Base-by-base conservation (phyloP, 2,888 invertebrate species). In the Itoplectis maculator region DNA sequence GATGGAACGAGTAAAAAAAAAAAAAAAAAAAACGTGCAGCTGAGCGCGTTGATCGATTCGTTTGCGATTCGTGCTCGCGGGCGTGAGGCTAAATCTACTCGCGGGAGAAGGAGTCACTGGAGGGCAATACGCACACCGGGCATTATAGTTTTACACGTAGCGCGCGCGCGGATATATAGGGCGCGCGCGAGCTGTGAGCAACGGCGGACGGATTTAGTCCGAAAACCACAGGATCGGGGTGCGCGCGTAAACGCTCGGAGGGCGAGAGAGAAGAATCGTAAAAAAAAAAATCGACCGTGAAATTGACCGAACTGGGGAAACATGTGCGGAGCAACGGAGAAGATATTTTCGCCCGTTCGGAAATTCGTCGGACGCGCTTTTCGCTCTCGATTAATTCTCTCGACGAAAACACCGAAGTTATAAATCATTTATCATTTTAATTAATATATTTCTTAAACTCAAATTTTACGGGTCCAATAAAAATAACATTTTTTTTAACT, bases 281-380 rank as follows among this genome's bases (percentile, higher is more conserved):
- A 70, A 47, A 79, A 70, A 47, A 79, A 77, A 83, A 77, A 85
- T 85, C 77, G 56, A 63, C 56, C 76, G 66, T 80, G 76, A 83
- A 86, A 83, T 85, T 65, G 65, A 15, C 18, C 49, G 75, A 76
- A 35, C 70, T 51, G 35, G 76, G 47, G 61, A 54, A 65, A 40
- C 37, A 49, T 15, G n/a, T n/a, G 40, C 35, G 13, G 1, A 49
- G 20, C 54, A 40, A 56, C 35, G 65, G 47, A 18, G n/a, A 40
- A 29, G 61, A 68, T 59, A 47, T 59, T 68, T 37, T 47, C 66
- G n/a, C n/a, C 56, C 6, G 59, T 15, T n/a, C n/a, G n/a, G 23
- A n/a, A 13, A 29, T 29, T 29, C n/a, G 35, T 7, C n/a, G n/a
- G 3, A n/a, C 29, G 18, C 18, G 56, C 29, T 59, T 68, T n/a